A percentile compares a stretch with the other conserved stretches of the same genome.
Evolutionary conservation across 2,113 vertebrate species (phyloP).

Genomic region (Psittacula cyanocephala): DNA sequence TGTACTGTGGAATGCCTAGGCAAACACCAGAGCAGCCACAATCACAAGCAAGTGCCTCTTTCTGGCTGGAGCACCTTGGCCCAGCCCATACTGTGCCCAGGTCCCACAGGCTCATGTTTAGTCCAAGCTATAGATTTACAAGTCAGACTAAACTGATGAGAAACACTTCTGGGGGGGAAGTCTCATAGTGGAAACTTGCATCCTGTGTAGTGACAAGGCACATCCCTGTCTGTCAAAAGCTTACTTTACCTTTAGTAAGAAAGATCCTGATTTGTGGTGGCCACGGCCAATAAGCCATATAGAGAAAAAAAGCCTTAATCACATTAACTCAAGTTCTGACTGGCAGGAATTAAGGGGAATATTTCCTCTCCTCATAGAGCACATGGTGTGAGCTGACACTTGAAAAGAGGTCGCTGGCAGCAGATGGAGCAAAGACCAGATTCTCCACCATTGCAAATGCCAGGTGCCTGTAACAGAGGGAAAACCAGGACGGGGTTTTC

Average conservation of each 20-base stretch:
- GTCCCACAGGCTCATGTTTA: not conserved
- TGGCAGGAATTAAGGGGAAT: conserved; percentile 28
- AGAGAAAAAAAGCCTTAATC: conserved; percentile 38
- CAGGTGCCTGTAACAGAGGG: not conserved
- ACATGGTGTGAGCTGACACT: not conserved
- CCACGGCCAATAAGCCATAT: not conserved
- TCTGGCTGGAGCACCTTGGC: not conserved
- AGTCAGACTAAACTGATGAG: not conserved
- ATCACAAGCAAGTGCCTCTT: not conserved
- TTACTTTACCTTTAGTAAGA: not conserved
- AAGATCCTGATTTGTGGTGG: not conserved
- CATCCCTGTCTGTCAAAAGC: not conserved
- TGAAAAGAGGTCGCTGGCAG: not conserved
- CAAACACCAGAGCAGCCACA: rapidly evolving
- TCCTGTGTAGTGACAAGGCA: not conserved
- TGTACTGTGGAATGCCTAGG: rapidly evolving
- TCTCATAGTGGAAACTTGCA: not conserved
- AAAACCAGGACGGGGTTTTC: not conserved
- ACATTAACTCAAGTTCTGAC: conserved; percentile 48
- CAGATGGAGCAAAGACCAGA: conserved; percentile 19
- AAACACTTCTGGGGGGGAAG: not conserved
- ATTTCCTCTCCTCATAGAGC: conserved; percentile 20
- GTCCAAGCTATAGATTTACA: not conserved
- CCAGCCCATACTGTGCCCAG: not conserved
- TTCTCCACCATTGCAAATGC: not conserved